These are phyloP conservation scores for Drosophila neotestacea DNA, from an alignment of 2,888 invertebrate species.

Conservation along the genomic window DNA sequence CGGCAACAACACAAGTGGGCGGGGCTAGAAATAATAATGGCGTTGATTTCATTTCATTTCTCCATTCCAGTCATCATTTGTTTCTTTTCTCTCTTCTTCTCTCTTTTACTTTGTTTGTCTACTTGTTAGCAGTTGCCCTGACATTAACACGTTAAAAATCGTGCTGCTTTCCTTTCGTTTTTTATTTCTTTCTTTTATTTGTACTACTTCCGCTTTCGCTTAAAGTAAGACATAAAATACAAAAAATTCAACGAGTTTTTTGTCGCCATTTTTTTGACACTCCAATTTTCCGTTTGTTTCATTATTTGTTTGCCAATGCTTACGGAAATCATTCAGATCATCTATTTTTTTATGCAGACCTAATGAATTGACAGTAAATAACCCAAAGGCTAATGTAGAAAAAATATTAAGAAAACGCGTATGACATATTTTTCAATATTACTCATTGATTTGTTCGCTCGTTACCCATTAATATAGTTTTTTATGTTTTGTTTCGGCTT, in stretches of 20 bases:
- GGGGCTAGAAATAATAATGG: slow-evolving; percentile 67
- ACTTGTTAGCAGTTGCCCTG: slow-evolving; percentile 68
- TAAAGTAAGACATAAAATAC: slow-evolving; percentile 55
- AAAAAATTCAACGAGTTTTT: slow-evolving; percentile 45
- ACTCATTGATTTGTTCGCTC: slow-evolving; percentile 7
- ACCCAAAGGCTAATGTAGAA: slow-evolving; percentile 1
- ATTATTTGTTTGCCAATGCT: slow-evolving; percentile 60
- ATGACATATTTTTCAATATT: neutral
- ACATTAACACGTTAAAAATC: slow-evolving; percentile 72
- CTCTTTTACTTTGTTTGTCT: slow-evolving; percentile 60
- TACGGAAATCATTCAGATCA: slow-evolving; percentile 57
- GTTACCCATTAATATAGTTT: too few species aligned
- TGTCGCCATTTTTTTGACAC: slow-evolving; percentile 12
- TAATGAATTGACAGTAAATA: slow-evolving; percentile 57
- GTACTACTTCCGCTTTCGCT: slow-evolving; percentile 48
- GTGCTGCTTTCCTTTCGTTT: slow-evolving; percentile 16
- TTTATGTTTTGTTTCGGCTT: too few species aligned
- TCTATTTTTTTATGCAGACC: slow-evolving; percentile 13
- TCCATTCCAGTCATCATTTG: slow-evolving; percentile 54
- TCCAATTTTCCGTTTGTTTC: slow-evolving; percentile 32
- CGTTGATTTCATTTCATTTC: slow-evolving; percentile 72
- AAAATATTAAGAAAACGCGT: slow-evolving; percentile 6
- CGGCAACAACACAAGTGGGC: slow-evolving; percentile 18
- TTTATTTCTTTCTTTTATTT: slow-evolving; percentile 8
- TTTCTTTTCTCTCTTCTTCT: slow-evolving; percentile 16